phyloP scores from a whole-genome alignment of 2,113 vertebrate species.

The Mesitornis unicolor region DNA sequence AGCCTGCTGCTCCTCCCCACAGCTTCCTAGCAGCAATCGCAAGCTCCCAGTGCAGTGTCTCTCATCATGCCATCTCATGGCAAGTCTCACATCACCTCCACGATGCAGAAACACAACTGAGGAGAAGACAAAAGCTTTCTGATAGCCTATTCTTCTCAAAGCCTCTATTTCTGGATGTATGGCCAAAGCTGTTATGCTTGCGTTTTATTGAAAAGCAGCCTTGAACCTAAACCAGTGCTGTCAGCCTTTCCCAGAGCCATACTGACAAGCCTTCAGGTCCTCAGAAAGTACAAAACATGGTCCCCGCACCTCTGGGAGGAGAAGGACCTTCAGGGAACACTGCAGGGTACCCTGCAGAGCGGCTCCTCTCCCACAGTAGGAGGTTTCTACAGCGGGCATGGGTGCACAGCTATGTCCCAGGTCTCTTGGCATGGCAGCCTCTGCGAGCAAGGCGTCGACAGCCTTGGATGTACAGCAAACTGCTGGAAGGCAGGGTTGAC shows the following conservation, averaged over 20 bases:
- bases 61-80: neutral
- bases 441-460: accelerated
- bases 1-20: neutral
- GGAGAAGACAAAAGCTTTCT: neutral
- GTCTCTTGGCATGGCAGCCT: neutral
- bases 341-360: accelerated
- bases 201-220: neutral
- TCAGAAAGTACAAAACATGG: neutral
- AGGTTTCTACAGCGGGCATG: accelerated
- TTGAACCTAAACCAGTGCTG: neutral
- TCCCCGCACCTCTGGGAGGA: neutral
- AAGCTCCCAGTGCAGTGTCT: neutral
- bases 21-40: neutral
- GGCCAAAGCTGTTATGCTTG: neutral
- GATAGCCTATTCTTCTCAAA: neutral
- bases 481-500: neutral
- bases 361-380: accelerated
- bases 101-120: neutral
- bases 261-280: accelerated
- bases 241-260: neutral
- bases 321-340: neutral
- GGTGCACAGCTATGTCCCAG: neutral
- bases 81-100: neutral
- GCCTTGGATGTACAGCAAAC: neutral
- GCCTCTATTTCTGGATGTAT: neutral